These are phyloP conservation scores for Diachasmimorpha longicaudata DNA, from an alignment of 1,140 invertebrate genomes.

Conservation along the genomic window DNA sequence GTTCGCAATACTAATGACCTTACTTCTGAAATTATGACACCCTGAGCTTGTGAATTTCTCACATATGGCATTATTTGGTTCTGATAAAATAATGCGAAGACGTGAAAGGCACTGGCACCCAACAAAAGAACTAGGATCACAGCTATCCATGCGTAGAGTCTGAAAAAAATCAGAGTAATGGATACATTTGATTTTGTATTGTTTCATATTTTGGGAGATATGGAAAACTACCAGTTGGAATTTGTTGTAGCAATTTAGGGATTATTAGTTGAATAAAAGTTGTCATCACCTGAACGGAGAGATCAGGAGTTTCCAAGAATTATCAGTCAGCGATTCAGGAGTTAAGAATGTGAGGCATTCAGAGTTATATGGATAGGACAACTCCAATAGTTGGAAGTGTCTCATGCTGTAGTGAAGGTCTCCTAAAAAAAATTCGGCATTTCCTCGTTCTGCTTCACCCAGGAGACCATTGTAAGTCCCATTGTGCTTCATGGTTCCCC, in stretches of 20 bases:
- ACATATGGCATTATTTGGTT: slow-evolving; percentile 50
- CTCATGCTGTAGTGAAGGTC: slow-evolving; percentile 77
- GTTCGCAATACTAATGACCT: slow-evolving; percentile 29
- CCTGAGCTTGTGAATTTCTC: slow-evolving; percentile 9
- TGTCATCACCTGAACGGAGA: slow-evolving; percentile 73
- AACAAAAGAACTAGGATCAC: slow-evolving; percentile 67
- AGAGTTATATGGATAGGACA: slow-evolving; percentile 79
- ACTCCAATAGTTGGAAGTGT: slow-evolving; percentile 73
- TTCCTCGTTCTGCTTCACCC: slow-evolving; percentile 71
- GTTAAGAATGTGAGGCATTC: slow-evolving; percentile 85
- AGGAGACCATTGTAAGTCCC: slow-evolving; percentile 72
- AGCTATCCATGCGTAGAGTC: slow-evolving; percentile 69
- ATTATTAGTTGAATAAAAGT: too few species aligned
- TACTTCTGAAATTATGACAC: slow-evolving; percentile 10
- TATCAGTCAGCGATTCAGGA: slow-evolving; percentile 77
- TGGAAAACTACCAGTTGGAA: too few species aligned
- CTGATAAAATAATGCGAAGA: slow-evolving; percentile 59
- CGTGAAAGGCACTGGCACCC: slow-evolving; percentile 65
- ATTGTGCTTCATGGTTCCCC: slow-evolving; percentile 69
- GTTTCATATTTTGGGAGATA: background rate
- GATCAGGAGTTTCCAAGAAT: slow-evolving; percentile 83
- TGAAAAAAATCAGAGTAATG: slow-evolving; percentile 34
- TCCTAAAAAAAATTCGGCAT: slow-evolving; percentile 77
- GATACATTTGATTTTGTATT: background rate
- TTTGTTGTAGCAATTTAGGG: too few species aligned